phyloP scores from a whole-genome alignment of 35 echinoderm and acorn worm genomes.

The Stichopus chloronotus region DNA sequence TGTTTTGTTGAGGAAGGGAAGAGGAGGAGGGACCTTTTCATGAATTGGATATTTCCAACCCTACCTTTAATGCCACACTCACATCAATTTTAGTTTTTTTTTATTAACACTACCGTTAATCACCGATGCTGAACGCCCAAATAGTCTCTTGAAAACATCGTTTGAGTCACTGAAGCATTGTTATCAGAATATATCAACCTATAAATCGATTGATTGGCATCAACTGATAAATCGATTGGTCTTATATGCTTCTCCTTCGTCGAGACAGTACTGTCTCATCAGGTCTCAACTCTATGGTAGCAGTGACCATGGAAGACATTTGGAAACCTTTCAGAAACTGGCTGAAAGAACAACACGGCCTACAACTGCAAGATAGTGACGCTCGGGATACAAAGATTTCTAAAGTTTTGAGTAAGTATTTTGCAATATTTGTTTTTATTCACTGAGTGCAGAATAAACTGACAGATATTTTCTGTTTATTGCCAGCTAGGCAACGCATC shows the following conservation, averaged over 20 bases:
- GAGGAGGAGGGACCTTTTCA: no score
- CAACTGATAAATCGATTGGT: no score
- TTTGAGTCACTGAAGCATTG: no score
- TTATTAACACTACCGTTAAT: no score
- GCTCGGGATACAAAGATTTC: slow-evolving; percentile 37
- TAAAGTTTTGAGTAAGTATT: slow-evolving; percentile 58
- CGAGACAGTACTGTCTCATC: slow-evolving; percentile 50
- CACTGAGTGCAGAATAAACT: background rate
- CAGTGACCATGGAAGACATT: slow-evolving; percentile 61
- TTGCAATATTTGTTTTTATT: background rate
- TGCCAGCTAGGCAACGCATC: background rate
- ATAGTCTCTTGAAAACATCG: no score
- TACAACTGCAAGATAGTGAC: slow-evolving; percentile 34
- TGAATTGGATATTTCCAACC: no score
- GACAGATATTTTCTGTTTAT: background rate
- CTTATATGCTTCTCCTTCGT: background rate
- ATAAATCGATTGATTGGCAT: no score
- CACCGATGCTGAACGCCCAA: no score
- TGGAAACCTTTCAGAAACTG: slow-evolving; percentile 55
- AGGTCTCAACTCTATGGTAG: slow-evolving; percentile 63
- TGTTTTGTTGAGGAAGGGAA: no score
- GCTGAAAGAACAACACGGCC: background rate
- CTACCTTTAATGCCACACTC: no score
- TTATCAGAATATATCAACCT: no score
- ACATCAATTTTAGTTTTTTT: no score